A percentile compares a stretch with the other conserved stretches of the same genome.
These are phyloP conservation scores for Poeciliopsis occidentalis DNA, from an alignment of 2,113 vertebrate species.

Conservation along the genomic window DNA sequence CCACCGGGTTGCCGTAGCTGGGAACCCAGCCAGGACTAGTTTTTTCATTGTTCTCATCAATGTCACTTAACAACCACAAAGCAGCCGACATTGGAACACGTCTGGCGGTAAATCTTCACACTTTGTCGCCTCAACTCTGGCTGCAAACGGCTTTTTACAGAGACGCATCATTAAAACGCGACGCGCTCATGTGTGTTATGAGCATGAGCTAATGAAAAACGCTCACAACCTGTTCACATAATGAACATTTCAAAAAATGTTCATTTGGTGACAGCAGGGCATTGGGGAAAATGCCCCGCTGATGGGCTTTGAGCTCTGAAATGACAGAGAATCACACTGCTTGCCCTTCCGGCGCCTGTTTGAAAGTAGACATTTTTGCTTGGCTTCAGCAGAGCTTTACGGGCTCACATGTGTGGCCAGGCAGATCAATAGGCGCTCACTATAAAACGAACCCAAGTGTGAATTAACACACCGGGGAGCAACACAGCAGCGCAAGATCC, in stretches of 20 bases:
- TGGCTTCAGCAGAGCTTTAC: constrained; percentile 39
- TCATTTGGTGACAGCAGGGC: constrained; percentile 53
- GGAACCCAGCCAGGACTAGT: constrained; percentile 24
- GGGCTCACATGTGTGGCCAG: constrained; percentile 39
- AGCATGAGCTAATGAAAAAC: not conserved
- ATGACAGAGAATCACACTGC: constrained; percentile 30
- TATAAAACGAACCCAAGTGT: constrained; percentile 51
- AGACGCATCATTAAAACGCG: constrained; percentile 5
- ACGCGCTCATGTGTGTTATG: not conserved
- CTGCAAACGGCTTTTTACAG: constrained; percentile 28
- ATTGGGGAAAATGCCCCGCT: constrained; percentile 52
- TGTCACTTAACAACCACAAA: constrained; percentile 21
- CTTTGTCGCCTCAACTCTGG: constrained; percentile 18
- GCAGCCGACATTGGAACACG: not conserved
- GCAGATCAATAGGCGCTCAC: constrained; percentile 62
- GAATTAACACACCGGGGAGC: constrained; percentile 63
- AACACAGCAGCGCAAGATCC: constrained; percentile 5
- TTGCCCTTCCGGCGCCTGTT: constrained; percentile 18
- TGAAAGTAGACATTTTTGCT: constrained; percentile 33
- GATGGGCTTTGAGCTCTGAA: constrained; percentile 53
- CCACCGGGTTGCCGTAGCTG: constrained; percentile 41
- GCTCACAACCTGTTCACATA: constrained; percentile 26
- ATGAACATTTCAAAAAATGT: constrained; percentile 20
- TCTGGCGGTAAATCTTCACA: constrained; percentile 14
- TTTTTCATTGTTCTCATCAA: constrained; percentile 24